A percentile compares a stretch with the other conserved stretches of the same genome.
phyloP scores from a whole-genome alignment of 1,140 invertebrate genomes.

The Harlomillsia oculata region DNA sequence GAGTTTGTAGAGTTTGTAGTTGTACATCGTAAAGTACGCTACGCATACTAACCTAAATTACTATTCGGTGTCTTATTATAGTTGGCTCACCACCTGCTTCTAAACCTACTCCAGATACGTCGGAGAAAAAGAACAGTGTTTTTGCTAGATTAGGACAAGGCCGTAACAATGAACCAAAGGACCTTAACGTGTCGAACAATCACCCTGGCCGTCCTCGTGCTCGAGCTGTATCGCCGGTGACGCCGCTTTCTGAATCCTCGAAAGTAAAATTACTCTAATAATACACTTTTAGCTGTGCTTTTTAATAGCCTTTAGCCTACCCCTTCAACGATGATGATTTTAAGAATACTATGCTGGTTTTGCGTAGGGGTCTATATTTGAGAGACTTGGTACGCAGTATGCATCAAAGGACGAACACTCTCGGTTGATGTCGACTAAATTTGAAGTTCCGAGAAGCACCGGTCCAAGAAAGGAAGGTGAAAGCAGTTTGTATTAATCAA shows the following conservation, averaged over 20 bases:
- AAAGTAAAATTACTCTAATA: background rate
- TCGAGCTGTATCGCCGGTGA: background rate
- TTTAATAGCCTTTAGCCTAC: background rate
- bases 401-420: background rate
- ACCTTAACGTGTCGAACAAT: background rate
- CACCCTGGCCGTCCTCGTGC: background rate
- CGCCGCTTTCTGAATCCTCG: background rate
- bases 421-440: conserved; percentile 8
- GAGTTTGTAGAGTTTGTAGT: background rate
- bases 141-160: conserved; percentile 37
- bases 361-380: conserved; percentile 20
- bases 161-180: background rate
- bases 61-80: background rate
- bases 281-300: background rate
- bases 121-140: conserved; percentile 33
- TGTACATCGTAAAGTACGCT: background rate
- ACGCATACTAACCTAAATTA: background rate
- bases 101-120: background rate
- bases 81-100: conserved; percentile 13
- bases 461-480: background rate
- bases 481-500: background rate
- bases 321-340: background rate
- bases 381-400: conserved; percentile 15
- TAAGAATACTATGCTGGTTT: background rate
- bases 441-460: conserved; percentile 5